Conservation (phyloP, 2,113 vertebrate species). For the Elanus axillaris region DNA sequence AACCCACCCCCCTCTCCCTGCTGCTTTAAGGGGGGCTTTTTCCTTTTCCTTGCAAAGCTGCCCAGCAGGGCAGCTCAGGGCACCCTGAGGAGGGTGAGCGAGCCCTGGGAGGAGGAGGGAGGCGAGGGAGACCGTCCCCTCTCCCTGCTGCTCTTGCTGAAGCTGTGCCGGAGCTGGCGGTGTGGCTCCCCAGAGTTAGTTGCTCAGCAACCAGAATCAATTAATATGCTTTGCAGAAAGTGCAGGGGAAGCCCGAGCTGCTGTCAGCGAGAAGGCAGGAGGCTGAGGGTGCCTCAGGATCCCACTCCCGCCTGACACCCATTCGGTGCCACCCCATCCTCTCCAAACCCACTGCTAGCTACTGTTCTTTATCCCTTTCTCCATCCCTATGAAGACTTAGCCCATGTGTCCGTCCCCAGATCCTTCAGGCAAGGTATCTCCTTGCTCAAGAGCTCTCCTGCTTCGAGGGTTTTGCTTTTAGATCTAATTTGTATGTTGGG, state of each 20-base stretch:
- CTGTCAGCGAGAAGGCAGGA: constrained; percentile 41
- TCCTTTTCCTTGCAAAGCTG: not conserved
- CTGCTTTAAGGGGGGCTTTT: not conserved
- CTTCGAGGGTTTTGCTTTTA: not conserved
- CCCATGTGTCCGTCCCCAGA: not conserved
- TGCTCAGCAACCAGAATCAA: constrained; percentile 87
- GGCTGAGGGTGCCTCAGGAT: constrained; percentile 35
- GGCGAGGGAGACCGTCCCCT: not conserved
- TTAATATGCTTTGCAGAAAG: constrained; percentile 83
- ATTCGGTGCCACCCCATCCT: not conserved
- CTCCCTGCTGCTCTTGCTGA: constrained; percentile 14
- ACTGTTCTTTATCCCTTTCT: not conserved
- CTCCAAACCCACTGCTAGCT: not conserved
- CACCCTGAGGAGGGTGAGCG: not conserved
- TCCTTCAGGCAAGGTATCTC: not conserved
- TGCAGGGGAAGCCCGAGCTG: constrained; percentile 72
- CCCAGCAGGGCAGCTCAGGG: not conserved
- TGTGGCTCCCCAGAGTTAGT: constrained; percentile 84
- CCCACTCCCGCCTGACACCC: not conserved
- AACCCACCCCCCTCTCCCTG: not conserved
- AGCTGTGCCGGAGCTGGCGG: constrained; percentile 8
- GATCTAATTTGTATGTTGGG: not conserved
- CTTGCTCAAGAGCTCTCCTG: not conserved
- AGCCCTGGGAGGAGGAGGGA: not conserved
- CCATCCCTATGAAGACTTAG: not conserved